phyloP scores from a whole-genome alignment of 2,797 vertebrate species.

The Leuciscus waleckii region DNA sequence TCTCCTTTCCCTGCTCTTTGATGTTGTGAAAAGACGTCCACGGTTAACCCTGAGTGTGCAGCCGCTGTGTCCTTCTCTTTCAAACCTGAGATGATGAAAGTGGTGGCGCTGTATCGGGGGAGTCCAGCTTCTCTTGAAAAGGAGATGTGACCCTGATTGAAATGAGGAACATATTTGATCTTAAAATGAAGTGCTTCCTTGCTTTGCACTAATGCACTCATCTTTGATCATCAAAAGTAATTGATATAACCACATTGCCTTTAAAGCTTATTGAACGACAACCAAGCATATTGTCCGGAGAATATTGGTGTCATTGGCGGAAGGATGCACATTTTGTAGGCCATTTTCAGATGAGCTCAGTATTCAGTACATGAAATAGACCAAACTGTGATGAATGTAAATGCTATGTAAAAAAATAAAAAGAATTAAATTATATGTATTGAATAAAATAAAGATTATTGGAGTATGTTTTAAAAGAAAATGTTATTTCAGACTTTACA shows the following conservation, averaged over 20 bases:
- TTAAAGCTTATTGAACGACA: constrained; percentile 20
- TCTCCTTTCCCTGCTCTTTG: constrained; percentile 49
- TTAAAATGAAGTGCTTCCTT: constrained; percentile 46
- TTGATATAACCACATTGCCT: constrained; percentile 47
- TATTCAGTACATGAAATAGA: neutral
- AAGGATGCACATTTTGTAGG: constrained; percentile 20
- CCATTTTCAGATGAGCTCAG: constrained; percentile 21
- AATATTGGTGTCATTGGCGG: constrained; percentile 9
- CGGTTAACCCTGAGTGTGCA: constrained; percentile 40
- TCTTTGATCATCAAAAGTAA: constrained; percentile 47
- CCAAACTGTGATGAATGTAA: neutral
- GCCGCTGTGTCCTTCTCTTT: constrained; percentile 19
- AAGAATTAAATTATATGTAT: neutral
- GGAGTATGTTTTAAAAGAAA: neutral
- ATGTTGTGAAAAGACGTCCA: constrained; percentile 38
- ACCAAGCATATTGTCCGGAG: neutral
- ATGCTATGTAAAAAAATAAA: neutral
- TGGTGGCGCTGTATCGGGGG: constrained; percentile 10
- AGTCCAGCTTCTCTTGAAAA: constrained; percentile 35
- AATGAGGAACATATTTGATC: constrained; percentile 48
- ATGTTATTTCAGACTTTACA: neutral
- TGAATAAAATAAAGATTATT: neutral
- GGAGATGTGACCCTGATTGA: constrained; percentile 39
- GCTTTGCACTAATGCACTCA: constrained; percentile 38
- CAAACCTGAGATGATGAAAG: constrained; percentile 47